Base-by-base conservation (phyloP, 2,888 invertebrate species). In the Scaeva pyrastri region DNA sequence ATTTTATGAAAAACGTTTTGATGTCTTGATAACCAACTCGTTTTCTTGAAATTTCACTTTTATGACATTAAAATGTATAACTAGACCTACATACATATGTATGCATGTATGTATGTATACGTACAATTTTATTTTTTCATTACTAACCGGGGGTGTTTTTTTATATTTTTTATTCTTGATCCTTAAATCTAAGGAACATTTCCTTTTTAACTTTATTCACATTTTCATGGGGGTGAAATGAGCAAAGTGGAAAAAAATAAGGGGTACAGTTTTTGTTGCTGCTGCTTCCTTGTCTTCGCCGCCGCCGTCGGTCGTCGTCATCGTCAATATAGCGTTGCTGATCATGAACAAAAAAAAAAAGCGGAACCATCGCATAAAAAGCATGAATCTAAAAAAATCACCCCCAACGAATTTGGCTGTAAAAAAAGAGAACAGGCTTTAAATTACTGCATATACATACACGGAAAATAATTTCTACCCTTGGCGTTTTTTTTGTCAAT, bases 161-260 rank as follows among this genome's bases (percentile, higher is more conserved):
- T 66, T 73, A 31, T 77, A 23, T 52, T 26, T 10, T 71, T n/a
- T 41, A 26, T 43, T 73, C 19, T n/a, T 19, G 72, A 60, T 73
- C 48, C 48, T 41, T 56, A 56, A 78, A 55, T 71, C 71, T 60
- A 55, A 41, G 56, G 70, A 79, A 73, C 62, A 60, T 79, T 39
- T 64, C 43, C 43, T 74, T 71, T 70, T 80, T 70, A 62, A 64
- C 26, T 55, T 68, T 68, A 55, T 62, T 66, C 58, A 60, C 71
- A 72, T 75, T 79, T 84, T 66, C 68, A 75, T 66, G 71, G 76
- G 85, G 85, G 75, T 81, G 76, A 81, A 76, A 80, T 72, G 80
- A 72, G 39, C 64, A 75, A 75, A 43, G 23, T 50, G 26, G 26
- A 66, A 79, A 78, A 83, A 66, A 68, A 79, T 58, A 64, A 71